phyloP scores from a whole-genome alignment of 2,888 invertebrate genomes.

The Chrysotoxum bicinctum region DNA sequence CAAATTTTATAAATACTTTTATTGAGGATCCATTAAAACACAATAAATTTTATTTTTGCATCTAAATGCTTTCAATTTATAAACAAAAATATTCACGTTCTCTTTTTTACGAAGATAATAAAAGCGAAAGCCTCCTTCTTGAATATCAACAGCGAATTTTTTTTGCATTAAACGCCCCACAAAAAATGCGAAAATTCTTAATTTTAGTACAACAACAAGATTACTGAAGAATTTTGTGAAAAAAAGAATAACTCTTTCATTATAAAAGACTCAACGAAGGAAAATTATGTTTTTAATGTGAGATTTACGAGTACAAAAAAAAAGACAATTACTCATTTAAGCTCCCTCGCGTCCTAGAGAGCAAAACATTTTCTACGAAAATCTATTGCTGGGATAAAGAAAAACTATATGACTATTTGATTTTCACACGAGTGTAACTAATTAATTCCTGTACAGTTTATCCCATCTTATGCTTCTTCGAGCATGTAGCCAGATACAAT shows the following conservation, averaged over 20 bases:
- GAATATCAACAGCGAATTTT: too few species aligned
- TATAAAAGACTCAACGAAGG: too few species aligned
- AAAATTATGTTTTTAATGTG: slow-evolving; percentile 2
- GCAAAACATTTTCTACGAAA: neutral
- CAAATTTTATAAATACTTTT: neutral
- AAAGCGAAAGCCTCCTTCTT: neutral
- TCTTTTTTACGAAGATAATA: neutral
- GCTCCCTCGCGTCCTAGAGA: neutral
- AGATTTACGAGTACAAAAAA: slow-evolving; percentile 12
- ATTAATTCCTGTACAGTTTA: slow-evolving; percentile 57
- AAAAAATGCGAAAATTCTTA: too few species aligned
- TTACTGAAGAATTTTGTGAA: too few species aligned
- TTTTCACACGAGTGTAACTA: slow-evolving; percentile 55
- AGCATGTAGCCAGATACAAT: slow-evolving; percentile 48
- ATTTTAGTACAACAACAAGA: too few species aligned
- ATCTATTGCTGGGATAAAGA: neutral
- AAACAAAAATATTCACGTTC: neutral
- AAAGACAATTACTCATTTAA: slow-evolving; percentile 18
- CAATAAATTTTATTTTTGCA: slow-evolving; percentile 2
- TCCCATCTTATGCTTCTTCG: slow-evolving; percentile 58
- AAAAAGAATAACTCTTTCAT: too few species aligned
- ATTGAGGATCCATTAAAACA: neutral
- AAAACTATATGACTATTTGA: slow-evolving; percentile 23
- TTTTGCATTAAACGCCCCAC: too few species aligned
- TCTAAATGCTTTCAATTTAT: neutral